Conservation (phyloP, 1,140 invertebrate genomes). For the Trachymyrmex cornetzi region DNA sequence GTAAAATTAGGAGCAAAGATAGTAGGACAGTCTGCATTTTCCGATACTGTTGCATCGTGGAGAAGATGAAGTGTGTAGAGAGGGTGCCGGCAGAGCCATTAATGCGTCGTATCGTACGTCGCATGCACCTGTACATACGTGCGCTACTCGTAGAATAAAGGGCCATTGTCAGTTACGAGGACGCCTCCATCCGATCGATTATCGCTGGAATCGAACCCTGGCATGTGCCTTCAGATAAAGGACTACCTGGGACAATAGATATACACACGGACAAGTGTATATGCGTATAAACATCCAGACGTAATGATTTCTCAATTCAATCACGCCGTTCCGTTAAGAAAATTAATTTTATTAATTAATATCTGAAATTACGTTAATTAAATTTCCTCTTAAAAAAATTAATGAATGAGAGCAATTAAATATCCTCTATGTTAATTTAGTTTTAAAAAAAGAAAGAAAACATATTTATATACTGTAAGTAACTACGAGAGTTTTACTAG, state of each 20-base stretch:
- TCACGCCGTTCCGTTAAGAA: slow-evolving; percentile 37
- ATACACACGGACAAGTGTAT: slow-evolving; percentile 33
- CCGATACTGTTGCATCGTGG: slow-evolving; percentile 43
- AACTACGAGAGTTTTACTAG: neutral
- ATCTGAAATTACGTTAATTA: slow-evolving; percentile 1
- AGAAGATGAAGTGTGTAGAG: neutral
- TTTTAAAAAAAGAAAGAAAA: neutral
- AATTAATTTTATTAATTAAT: slow-evolving; percentile 55
- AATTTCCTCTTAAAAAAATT: neutral
- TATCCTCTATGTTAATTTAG: neutral
- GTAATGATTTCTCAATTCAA: slow-evolving; percentile 22
- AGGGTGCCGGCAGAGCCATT: slow-evolving; percentile 27
- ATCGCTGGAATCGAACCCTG: slow-evolving; percentile 70
- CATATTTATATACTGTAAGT: neutral
- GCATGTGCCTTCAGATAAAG: slow-evolving; percentile 64
- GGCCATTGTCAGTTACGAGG: slow-evolving; percentile 67
- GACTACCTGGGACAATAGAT: slow-evolving; percentile 63
- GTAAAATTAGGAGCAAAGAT: slow-evolving; percentile 8
- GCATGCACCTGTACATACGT: slow-evolving; percentile 56
- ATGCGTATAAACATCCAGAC: slow-evolving; percentile 20
- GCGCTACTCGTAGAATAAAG: slow-evolving; percentile 59
- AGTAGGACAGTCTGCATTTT: slow-evolving; percentile 14
- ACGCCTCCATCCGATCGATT: slow-evolving; percentile 68
- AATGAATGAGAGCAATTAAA: slow-evolving; percentile 9
- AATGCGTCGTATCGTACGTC: slow-evolving; percentile 54